A percentile compares a stretch with the other conserved stretches of the same genome.
Evolutionary conservation across 1,140 invertebrate species (phyloP).

Genomic region (Drosophila paulistorum): DNA sequence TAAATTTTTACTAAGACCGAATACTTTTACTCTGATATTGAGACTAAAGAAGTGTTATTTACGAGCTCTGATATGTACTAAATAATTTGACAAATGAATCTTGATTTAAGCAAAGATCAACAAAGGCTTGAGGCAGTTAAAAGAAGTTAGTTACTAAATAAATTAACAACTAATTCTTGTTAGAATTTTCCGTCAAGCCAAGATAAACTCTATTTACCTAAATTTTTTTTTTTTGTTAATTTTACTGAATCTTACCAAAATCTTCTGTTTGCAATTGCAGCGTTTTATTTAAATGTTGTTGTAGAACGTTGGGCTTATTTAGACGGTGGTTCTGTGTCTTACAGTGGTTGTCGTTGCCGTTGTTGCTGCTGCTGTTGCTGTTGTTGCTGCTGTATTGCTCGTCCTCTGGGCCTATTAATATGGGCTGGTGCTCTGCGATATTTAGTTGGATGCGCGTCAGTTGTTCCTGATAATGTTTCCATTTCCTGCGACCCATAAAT

Average conservation of each 20-base stretch:
- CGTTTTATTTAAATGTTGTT: conserved; percentile 41
- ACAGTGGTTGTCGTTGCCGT: conserved; percentile 44
- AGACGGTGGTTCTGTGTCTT: conserved; percentile 66
- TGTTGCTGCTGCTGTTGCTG: conserved; percentile 41
- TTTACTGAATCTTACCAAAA: conserved; percentile 44
- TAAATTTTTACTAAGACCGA: too few relatives aligned
- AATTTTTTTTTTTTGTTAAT: too few relatives aligned
- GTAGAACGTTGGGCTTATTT: conserved; percentile 55
- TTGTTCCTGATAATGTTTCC: conserved; percentile 94
- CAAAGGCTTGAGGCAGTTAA: too few relatives aligned
- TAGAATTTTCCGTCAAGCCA: too few relatives aligned
- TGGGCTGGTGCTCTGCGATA: conserved; percentile 75
- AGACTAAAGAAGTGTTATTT: too few relatives aligned
- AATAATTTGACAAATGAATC: too few relatives aligned
- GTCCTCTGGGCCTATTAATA: conserved; percentile 60
- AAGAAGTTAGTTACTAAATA: too few relatives aligned
- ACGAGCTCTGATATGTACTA: too few relatives aligned
- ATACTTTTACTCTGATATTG: too few relatives aligned
- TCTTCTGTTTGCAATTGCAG: conserved; percentile 53
- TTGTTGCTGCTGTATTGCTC: conserved; percentile 50
- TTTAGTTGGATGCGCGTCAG: conserved; percentile 83
- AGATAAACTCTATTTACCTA: too few relatives aligned
- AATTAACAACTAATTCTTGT: too few relatives aligned
- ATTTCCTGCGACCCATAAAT: conserved; percentile 97
- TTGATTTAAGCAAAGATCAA: too few relatives aligned